A percentile compares a stretch with the other conserved stretches of the same genome.
Conservation (phyloP, 2,888 invertebrate species). For the Diplolepis rosae region DNA sequence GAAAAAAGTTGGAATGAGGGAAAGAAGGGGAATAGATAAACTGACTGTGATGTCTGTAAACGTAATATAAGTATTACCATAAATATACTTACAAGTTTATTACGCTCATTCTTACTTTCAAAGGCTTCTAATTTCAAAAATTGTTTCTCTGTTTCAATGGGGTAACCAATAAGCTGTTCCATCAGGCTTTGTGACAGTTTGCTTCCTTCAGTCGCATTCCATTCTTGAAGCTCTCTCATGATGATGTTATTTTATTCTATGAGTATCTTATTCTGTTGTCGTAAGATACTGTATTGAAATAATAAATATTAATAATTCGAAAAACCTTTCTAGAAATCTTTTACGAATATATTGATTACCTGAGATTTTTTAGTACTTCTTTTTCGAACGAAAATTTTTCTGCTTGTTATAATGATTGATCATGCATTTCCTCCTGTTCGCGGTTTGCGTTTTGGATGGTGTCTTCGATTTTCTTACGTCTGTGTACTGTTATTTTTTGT, state of each 20-base stretch:
- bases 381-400: not conserved
- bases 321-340: not conserved
- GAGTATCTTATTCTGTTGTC: not conserved
- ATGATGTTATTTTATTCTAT: not conserved
- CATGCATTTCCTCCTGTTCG: not conserved
- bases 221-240: not conserved
- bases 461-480: no score
- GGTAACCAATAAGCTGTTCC: not conserved
- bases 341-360: not conserved
- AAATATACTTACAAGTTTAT: not conserved
- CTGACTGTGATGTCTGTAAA: no score
- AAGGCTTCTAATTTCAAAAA: not conserved
- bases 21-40: no score
- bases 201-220: not conserved
- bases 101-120: not conserved
- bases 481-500: no score
- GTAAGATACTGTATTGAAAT: not conserved
- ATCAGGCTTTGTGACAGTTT: not conserved
- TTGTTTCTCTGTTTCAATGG: not conserved
- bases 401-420: not conserved
- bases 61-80: not conserved
- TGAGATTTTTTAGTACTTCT: not conserved
- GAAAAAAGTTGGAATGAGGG: no score
- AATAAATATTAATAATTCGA: not conserved
- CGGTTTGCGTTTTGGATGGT: no score